Base-by-base conservation (phyloP, 2,888 invertebrate genomes). In the Leptodirus hochenwartii region DNA sequence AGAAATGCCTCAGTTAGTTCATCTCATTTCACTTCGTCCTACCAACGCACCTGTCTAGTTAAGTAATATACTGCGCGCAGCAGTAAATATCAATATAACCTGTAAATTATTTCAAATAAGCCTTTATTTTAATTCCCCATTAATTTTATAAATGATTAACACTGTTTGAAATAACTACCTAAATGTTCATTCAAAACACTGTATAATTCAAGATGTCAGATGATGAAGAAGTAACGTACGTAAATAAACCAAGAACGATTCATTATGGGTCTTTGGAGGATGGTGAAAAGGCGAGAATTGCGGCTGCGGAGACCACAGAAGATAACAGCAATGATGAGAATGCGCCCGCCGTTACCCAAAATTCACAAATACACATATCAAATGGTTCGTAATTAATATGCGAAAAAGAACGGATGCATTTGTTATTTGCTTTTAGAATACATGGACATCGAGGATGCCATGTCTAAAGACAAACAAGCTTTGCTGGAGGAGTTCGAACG, bases 401-500 rank as follows among this genome's bases (percentile, higher is more conserved):
- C 3, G 22, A 10, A 22, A 22, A 22, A 22, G n/a, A 2, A 22
- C n/a, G 4, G n/a, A 22, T 22, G 3, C 11, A 22, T 24, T 24
- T 24, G 10, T 8, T 24, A 8, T 24, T 6, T 20, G 20, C 6
- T 20, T 57, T 31, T 49, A 69, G 76, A 78, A 49, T 82, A 81
- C 44, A 79, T 85, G 77, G 84, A 84, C 39, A 57, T 88, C 15
- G 85, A 87, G 46, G 81, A 82, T 46, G 79, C 79, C 45, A 74
- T 81, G 58, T 76, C 82, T 0, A 75, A 78, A 45, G 88, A 88
- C 48, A 85, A 90, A 49, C 81, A 84, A 46, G 87, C 87, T 0
- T 54, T 93, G 5, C 61, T 98, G 2, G 95, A 95, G 47, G 95
- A 96, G 56, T 95, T 96, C 55, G 98, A 98, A 53, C 64, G 91